phyloP scores from a whole-genome alignment of 1,140 invertebrate species.

The Riptortus pedestris region DNA sequence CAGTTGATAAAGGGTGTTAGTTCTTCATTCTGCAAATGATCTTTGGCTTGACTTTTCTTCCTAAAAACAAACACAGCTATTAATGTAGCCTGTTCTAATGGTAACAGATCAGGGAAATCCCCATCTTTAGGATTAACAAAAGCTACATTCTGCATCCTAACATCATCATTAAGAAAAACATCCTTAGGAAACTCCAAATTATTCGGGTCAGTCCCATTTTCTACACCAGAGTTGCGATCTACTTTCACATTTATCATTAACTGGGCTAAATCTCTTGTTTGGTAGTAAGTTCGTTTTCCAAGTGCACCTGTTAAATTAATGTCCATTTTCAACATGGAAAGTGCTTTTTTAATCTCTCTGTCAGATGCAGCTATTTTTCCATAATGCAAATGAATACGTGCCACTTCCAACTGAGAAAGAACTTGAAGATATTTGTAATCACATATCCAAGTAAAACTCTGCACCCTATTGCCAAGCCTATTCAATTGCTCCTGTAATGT shows the following conservation, averaged over 20 bases:
- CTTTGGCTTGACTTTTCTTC: conserved; percentile 60
- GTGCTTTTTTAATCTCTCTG: conserved; percentile 51
- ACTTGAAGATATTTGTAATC: conserved; percentile 43
- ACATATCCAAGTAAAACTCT: conserved; percentile 38
- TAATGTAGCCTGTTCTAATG: conserved; percentile 67
- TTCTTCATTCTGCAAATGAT: conserved; percentile 68
- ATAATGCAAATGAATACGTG: conserved; percentile 62
- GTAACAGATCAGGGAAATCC: conserved; percentile 47
- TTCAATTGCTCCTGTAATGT: conserved; percentile 51
- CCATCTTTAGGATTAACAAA: conserved; percentile 51
- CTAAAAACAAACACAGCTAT: conserved; percentile 55
- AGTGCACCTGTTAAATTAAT: conserved; percentile 40
- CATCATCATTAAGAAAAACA: conserved; percentile 69
- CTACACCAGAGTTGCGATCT: conserved; percentile 35
- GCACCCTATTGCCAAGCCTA: conserved; percentile 44
- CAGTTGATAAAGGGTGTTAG: conserved; percentile 60
- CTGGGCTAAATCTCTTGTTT: conserved; percentile 69
- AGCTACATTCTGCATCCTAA: conserved; percentile 63
- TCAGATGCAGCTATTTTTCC: conserved; percentile 57
- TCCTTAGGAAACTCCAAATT: conserved; percentile 42
- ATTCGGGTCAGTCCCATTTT: conserved; percentile 38
- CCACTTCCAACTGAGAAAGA: conserved; percentile 62
- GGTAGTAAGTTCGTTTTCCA: conserved; percentile 82
- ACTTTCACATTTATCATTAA: conserved; percentile 55
- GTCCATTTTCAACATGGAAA: conserved; percentile 50